Evolutionary conservation across 2,797 vertebrate species (phyloP), one percentile per base, ranked within the genome.

Genomic region (Anabas testudineus): DNA sequence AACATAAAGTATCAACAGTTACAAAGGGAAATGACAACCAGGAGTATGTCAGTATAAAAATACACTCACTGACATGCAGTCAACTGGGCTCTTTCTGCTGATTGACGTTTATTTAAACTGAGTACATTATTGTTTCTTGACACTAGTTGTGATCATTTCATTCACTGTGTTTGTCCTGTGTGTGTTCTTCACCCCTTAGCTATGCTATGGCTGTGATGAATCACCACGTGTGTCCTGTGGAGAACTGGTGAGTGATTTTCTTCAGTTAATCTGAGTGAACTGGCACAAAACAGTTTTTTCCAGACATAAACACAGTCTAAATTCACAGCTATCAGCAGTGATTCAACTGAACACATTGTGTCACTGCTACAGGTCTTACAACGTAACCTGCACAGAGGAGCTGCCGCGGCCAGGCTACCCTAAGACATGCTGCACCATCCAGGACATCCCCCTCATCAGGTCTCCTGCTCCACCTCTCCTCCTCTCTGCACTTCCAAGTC

Each of bases 181-280:
- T 49, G 26, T 67, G 70, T 49, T 88, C 24, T 78, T 46, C 78
- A 45, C 26, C 45, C 48, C 42, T 0, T 86, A 97, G 97, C 81
- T 98, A 98, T 53, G 96, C 96, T 87, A 97, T 98, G 97, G 97
- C 97, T 58, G 95, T 98, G 89, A 96, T 97, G 95, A 98, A 98
- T 92, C 96, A 95, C 87, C 97, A 98, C 30, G 97, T 97, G 64
- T 98, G 97, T 92, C 97, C 97, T 36, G 95, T 98, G 84, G 97
- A 97, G 87, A 98, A 98, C 94, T 97, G 97, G 96, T 97, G 88
- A 83, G 92, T 85, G 45, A 34, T 37, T 51, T 19, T 41, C 14
- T 34, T 54, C 19, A 36, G 9, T 62, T 24, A 1, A 51, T 73
- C 41, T 16, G 39, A 74, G 2, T 7, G 76, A 68, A 56, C 10